Evolutionary conservation across 2,113 vertebrate species (phyloP), one percentile per base, ranked within the genome.

Genomic region (Ascaphus truei): DNA sequence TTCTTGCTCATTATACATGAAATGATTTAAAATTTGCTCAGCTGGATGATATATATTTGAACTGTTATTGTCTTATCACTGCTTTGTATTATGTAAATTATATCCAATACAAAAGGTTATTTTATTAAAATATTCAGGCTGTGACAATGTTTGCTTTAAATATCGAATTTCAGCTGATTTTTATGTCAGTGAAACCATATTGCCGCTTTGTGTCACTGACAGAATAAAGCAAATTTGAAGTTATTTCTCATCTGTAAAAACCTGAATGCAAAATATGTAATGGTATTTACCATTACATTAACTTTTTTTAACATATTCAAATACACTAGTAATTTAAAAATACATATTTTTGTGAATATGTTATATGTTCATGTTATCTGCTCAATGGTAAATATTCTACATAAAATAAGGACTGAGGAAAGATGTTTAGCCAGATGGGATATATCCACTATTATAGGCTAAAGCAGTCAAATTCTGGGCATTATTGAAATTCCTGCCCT

Each of bases 71-170:
- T 7, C 9, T n/a, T 15, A 25, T 6, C 61, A 20, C 16, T 63
- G 13, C 10, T 51, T 63, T 51, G 48, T 36, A 50, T 36, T 51
- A 51, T 63, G 61, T 6, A 51, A 50, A 51, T 63, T 34, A 9
- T n/a, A 50, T 29, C 29, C 30, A 56, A 7, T 18, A 26, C 45
- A 48, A 36, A 36, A 16, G 22, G 45, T 51, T 16, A 36, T 63
- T 63, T 50, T 11, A 63, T 51, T 63, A 33, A 56, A 56, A 56
- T 34, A 26, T 34, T 16, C 61, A 50, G 16, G 18, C 4, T 36
- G 25, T 34, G 13, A n/a, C 47, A 62, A 33, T 62, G 29, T 50
- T 34, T 63, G n/a, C 60, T 47, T 43, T 62, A 63, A 63, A 63
- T 63, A 36, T 34, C 18, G 27, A 1, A 50, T 63, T 63, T 63